These are phyloP conservation scores for Leucoma salicis DNA, from an alignment of 2,888 invertebrate genomes.

Conservation along the genomic window DNA sequence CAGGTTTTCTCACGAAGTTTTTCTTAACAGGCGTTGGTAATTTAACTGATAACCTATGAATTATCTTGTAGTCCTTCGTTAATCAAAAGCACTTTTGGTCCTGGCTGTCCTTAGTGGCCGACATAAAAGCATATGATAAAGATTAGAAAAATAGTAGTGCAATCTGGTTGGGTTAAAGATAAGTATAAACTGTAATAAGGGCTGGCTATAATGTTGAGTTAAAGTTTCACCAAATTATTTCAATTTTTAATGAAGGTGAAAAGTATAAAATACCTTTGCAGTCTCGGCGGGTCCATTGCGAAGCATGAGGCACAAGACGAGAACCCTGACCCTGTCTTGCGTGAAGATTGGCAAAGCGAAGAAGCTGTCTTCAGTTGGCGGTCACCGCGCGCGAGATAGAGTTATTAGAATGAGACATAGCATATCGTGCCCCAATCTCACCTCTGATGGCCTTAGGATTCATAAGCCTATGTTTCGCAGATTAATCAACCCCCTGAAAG, in stretches of 20 bases:
- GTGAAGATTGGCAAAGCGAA: conserved; percentile 39
- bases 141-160: no score
- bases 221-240: conserved; percentile 10
- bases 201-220: no score
- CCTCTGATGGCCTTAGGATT: conserved; percentile 24
- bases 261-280: conserved; percentile 66
- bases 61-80: no score
- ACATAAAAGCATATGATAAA: no score
- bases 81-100: no score
- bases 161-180: no score
- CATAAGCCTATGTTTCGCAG: conserved; percentile 7
- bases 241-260: conserved; percentile 55
- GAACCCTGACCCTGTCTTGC: conserved; percentile 31
- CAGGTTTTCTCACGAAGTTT: no score
- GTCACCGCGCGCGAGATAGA: conserved; percentile 22
- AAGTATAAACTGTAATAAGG: no score
- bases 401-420: conserved; percentile 34
- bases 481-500: conserved; percentile 23
- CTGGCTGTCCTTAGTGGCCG: no score
- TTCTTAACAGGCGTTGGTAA: no score
- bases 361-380: conserved; percentile 30
- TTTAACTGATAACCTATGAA: no score
- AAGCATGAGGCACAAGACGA: conserved; percentile 43
- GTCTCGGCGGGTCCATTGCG: conserved; percentile 52
- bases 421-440: conserved; percentile 50